Evolutionary conservation across 2,888 invertebrate species (phyloP), one percentile per base, ranked within the genome.

Genomic region (Drosophila aldrichi): DNA sequence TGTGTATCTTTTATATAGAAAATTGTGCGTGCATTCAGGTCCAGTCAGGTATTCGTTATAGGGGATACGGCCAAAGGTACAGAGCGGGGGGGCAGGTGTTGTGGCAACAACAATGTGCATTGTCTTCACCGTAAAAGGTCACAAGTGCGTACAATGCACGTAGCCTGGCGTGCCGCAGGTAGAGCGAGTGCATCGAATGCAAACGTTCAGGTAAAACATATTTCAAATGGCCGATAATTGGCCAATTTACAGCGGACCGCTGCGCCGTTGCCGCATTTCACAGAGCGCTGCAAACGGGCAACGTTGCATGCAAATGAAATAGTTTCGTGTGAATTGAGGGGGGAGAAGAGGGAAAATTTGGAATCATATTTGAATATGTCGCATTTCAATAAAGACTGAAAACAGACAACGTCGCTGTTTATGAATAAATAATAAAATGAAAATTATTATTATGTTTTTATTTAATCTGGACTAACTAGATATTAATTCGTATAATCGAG

Each of bases 211-310:
- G 90, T 89, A 87, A 80, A 77, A 54, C 72, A 81, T 86, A 82
- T 88, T 86, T 86, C 81, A 84, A 88, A 82, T 79, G 83, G 79
- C 70, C 67, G 88, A 83, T 90, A 90, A 91, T 90, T 90, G 91
- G 91, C 90, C 89, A 88, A 91, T 91, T 91, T 88, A 83, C 68
- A 64, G 72, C 44, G 76, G 54, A 41, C 58, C 52, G 3, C 2
- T 62, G 48, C 66, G 20, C 29, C 32, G 74, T 77, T 77, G 76
- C 76, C 73, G 46, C 61, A 49, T 60, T 71, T 60, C 77, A 34
- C 18, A 2, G n/a, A 14, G 3, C 25, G 51, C 44, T 56, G 74
- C 71, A 82, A 57, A 68, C 58, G 49, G 82, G 48, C 82, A 82
- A 82, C 82, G 72, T 20, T 18, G 79, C 63, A 44, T 46, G 49